These are phyloP conservation scores for Python bivittatus DNA, from an alignment of 2,113 vertebrate genomes.

Conservation along the genomic window DNA sequence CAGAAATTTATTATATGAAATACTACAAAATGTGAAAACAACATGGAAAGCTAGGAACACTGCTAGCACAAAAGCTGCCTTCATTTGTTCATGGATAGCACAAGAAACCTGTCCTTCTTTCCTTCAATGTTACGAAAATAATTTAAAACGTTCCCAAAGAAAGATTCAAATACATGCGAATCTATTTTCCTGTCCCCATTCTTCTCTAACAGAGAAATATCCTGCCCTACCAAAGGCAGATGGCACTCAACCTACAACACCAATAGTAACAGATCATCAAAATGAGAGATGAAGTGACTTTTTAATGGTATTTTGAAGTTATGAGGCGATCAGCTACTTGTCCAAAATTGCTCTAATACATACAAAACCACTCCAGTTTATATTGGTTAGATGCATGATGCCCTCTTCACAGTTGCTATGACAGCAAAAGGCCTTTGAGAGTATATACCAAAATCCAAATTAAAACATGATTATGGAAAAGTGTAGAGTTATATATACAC, in stretches of 20 bases:
- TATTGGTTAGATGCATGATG: background rate
- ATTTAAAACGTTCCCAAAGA: background rate
- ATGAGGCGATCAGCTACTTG: background rate
- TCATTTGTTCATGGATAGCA: background rate
- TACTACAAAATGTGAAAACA: constrained; percentile 43
- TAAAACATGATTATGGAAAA: background rate
- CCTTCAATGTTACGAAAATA: background rate
- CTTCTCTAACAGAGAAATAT: background rate
- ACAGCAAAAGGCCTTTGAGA: background rate
- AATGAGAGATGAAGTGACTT: background rate
- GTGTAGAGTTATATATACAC: background rate
- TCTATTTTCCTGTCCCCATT: background rate
- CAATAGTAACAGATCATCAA: background rate
- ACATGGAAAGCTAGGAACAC: constrained; percentile 13
- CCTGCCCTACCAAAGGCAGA: background rate
- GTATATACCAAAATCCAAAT: background rate
- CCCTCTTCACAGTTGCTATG: background rate
- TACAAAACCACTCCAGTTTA: background rate
- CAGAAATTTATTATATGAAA: constrained; percentile 61
- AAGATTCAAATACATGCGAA: background rate
- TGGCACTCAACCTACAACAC: background rate
- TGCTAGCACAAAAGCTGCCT: background rate
- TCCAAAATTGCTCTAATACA: background rate
- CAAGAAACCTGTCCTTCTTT: constrained; percentile 39
- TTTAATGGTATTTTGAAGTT: background rate